Percentiles rank a stretch among this genome's conserved stretches.
Evolutionary conservation across 1,140 invertebrate genomes (phyloP).

Genomic region (Neomicropteryx cornuta): DNA sequence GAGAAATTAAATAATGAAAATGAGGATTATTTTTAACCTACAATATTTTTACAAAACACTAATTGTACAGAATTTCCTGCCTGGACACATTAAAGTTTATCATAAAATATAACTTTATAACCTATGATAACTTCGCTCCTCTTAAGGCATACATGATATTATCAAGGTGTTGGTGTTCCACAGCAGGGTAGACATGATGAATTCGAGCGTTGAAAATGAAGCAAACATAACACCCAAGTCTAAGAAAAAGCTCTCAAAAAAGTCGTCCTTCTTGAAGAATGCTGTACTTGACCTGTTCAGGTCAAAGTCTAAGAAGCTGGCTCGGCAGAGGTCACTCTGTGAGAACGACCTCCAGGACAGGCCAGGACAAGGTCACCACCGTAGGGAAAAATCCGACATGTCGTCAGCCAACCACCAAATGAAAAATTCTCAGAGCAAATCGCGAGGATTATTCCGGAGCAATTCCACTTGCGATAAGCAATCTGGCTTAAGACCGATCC

Average conservation of each 20-base stretch:
- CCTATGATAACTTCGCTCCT: no score
- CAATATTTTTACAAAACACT: no score
- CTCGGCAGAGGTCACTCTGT: slow-evolving; percentile 36
- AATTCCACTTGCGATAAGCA: slow-evolving; percentile 38
- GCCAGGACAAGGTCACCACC: slow-evolving; percentile 21
- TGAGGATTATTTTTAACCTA: no score
- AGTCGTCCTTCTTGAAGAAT: slow-evolving; percentile 40
- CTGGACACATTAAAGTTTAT: no score
- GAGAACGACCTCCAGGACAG: slow-evolving; percentile 34
- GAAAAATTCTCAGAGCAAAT: slow-evolving; percentile 30
- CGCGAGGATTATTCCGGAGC: slow-evolving; percentile 37
- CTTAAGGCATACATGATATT: no score
- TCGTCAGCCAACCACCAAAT: slow-evolving; percentile 27
- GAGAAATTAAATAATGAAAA: no score
- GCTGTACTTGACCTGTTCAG: slow-evolving; percentile 39
- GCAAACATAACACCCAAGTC: slow-evolving; percentile 38
- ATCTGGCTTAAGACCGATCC: slow-evolving; percentile 30
- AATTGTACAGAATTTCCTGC: no score
- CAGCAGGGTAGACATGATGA: slow-evolving; percentile 37
- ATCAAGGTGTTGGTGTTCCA: slow-evolving; percentile 40
- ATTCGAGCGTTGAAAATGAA: slow-evolving; percentile 35
- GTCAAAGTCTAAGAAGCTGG: slow-evolving; percentile 40
- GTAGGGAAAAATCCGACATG: slow-evolving; percentile 35
- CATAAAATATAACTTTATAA: no score
- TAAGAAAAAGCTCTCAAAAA: slow-evolving; percentile 42